Base-by-base conservation (phyloP, 2,797 vertebrate genomes). In the Periparus ater region DNA sequence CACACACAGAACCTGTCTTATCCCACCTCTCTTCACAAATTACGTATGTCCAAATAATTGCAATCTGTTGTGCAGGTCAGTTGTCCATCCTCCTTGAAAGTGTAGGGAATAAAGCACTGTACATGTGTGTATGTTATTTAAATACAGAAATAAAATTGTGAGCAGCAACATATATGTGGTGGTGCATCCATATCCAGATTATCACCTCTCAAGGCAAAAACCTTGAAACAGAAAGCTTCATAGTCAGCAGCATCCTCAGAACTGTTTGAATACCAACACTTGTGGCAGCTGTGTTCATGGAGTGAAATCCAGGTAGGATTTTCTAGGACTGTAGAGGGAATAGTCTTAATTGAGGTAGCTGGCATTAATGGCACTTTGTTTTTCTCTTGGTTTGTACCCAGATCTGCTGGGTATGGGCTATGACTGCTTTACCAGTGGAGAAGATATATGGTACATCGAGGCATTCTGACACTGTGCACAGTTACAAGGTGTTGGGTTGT, bases 161-260 rank as follows among this genome's bases (percentile, higher is more conserved):
- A 9, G 18, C 15, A 18, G 20, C 27, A 50, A 26, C 12, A 65
- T 48, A 0, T n/a, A 2, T n/a, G 22, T 45, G 22, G 6, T 44
- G 29, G 5, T 67, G 25, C 3, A 1, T 48, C 4, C 0, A 0
- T 65, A 29, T 42, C 34, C 29, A 30, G 3, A 4, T 9, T 23
- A 0, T 26, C 32, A 17, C 23, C 50, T 87, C 38, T 38, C 20
- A 34, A 29, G 32, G 27, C 22, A 74, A 27, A 30, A 63, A 20
- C 30, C 16, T 55, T 36, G 66, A 57, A 87, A 71, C 11, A 62
- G 36, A 63, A 53, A 17, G 42, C 20, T 65, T 68, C 16, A 2
- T 4, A 61, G 51, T 54, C 11, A 42, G 13, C 34, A 66, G 38
- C 23, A 34, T 58, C 27, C 75, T 73, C 30, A 66, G 47, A 76